These are phyloP conservation scores for Pterostichus niger DNA, from an alignment of 2,888 invertebrate species.

Conservation along the genomic window DNA sequence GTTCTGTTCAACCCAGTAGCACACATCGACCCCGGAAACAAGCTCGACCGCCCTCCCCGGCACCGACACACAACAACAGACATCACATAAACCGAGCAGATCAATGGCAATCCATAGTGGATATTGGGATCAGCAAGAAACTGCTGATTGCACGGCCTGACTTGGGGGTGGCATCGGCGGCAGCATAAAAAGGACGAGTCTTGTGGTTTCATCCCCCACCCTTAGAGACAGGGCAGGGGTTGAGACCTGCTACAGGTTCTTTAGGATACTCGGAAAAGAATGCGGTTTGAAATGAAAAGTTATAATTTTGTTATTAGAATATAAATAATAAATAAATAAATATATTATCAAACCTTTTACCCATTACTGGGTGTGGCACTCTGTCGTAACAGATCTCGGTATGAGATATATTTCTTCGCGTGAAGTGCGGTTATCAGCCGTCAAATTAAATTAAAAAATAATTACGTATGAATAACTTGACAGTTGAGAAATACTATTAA, in stretches of 20 bases:
- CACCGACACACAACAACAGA: conserved; percentile 1
- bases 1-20: background rate
- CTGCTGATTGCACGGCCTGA: conserved; percentile 72
- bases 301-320: no score
- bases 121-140: conserved; percentile 69
- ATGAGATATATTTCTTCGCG: no score
- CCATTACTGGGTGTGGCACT: no score
- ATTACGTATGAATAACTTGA: no score
- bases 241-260: background rate
- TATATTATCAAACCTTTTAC: no score
- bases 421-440: no score
- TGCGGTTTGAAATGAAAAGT: no score
- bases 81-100: conserved; percentile 50
- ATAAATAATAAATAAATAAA: no score
- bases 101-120: conserved; percentile 66
- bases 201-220: background rate
- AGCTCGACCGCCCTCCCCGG: background rate
- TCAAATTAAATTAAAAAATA: no score
- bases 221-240: background rate
- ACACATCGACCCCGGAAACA: conserved; percentile 1
- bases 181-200: background rate
- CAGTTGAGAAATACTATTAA: no score
- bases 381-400: no score
- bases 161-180: conserved; percentile 13
- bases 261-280: background rate